Conservation (phyloP, 64 coral and sea anemone species). For the Acropora tenuis region DNA sequence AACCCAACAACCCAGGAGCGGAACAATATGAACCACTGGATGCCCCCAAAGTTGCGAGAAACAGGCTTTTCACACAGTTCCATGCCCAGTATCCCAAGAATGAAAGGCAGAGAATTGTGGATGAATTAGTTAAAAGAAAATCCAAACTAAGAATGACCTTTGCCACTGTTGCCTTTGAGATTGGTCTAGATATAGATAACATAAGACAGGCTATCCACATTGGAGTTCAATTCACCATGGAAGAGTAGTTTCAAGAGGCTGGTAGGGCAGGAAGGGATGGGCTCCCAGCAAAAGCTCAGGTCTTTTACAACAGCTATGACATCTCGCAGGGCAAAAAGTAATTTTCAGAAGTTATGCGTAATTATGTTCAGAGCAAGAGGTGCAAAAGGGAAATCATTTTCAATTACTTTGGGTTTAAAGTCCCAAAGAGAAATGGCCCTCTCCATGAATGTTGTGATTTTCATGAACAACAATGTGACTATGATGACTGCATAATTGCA, state of each 20-base stretch:
- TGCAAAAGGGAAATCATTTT: background rate
- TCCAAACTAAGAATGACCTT: slow-evolving; percentile 41
- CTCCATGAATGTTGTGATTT: background rate
- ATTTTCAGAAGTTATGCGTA: background rate
- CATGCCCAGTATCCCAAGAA: slow-evolving; percentile 58
- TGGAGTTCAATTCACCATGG: slow-evolving; percentile 51
- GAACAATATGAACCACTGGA: slow-evolving; percentile 33
- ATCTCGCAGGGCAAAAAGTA: background rate
- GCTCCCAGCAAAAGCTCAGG: slow-evolving; percentile 10
- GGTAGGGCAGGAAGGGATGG: slow-evolving; percentile 54
- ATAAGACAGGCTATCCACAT: slow-evolving; percentile 56
- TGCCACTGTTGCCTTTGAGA: slow-evolving; percentile 51
- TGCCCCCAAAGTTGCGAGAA: slow-evolving; percentile 2
- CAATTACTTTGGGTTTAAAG: background rate
- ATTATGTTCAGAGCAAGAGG: background rate
- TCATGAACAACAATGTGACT: background rate
- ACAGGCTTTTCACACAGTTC: slow-evolving; percentile 57
- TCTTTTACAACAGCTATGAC: background rate
- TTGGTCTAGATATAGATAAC: slow-evolving; percentile 33
- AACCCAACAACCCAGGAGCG: background rate
- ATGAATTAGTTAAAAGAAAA: slow-evolving; percentile 33
- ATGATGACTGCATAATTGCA: background rate
- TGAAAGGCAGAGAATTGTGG: slow-evolving; percentile 38
- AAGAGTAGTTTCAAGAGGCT: slow-evolving; percentile 55
- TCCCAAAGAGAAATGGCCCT: background rate